Evolutionary conservation across 1,140 invertebrate genomes (phyloP).

Genomic region (Nixonia krombeini): DNA sequence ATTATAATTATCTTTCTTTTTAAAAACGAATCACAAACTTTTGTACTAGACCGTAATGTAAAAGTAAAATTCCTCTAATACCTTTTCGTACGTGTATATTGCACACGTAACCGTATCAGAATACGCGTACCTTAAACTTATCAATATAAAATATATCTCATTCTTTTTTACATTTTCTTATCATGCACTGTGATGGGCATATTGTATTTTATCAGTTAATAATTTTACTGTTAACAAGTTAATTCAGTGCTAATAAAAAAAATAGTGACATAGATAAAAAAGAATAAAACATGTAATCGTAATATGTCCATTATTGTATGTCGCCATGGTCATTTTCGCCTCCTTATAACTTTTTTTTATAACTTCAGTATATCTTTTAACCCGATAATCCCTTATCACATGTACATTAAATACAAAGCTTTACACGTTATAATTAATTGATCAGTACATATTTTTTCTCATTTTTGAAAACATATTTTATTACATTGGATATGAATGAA

Average conservation of each 20-base stretch:
- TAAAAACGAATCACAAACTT: no score
- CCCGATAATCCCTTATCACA: conserved; percentile 11
- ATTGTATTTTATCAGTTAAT: conserved; percentile 11
- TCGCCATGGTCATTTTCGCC: conserved; percentile 39
- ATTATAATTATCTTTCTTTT: no score
- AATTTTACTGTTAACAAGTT: neutral
- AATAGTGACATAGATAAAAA: neutral
- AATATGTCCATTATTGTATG: conserved; percentile 35
- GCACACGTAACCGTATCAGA: conserved; percentile 47
- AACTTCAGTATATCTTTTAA: conserved; percentile 50
- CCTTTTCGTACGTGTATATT: conserved; percentile 27
- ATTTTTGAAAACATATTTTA: no score
- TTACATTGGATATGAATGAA: no score
- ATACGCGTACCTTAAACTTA: conserved; percentile 31
- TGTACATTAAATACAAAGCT: neutral
- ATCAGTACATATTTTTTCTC: neutral
- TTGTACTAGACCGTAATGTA: no score
- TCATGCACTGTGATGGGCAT: conserved; percentile 22
- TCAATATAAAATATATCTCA: conserved; percentile 16
- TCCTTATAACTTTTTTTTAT: conserved; percentile 21
- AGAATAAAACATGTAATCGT: neutral
- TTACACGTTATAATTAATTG: neutral
- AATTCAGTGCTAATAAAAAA: no score
- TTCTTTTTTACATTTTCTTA: conserved; percentile 26
- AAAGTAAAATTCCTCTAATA: no score